These are phyloP conservation scores for Stratiomys singularior DNA, from an alignment of 2,888 invertebrate genomes.

Conservation along the genomic window DNA sequence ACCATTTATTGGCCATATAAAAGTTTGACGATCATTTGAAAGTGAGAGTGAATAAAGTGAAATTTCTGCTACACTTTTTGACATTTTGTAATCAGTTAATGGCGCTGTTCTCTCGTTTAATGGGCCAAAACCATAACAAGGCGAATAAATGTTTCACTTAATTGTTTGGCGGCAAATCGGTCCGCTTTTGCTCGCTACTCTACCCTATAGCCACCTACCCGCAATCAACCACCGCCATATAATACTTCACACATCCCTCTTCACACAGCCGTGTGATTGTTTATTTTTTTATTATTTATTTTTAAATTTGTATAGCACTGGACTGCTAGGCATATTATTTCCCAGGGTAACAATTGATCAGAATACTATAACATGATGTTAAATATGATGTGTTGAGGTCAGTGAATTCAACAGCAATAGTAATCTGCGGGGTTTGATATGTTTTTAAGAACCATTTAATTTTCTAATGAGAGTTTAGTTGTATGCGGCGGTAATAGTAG, in stretches of 20 bases:
- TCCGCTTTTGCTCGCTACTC: not conserved
- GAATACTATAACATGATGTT: not conserved
- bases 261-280: not conserved
- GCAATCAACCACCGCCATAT: not conserved
- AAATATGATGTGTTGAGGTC: not conserved
- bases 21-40: constrained; percentile 52
- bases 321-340: constrained; percentile 7
- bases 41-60: constrained; percentile 50
- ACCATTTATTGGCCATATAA: constrained; percentile 53
- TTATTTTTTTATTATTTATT: constrained; percentile 9
- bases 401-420: constrained; percentile 9
- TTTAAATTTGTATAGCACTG: not conserved
- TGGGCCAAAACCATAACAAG: constrained; percentile 42
- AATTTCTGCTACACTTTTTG: constrained; percentile 48
- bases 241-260: not conserved
- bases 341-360: constrained; percentile 10
- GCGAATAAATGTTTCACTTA: constrained; percentile 34
- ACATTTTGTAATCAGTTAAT: constrained; percentile 49
- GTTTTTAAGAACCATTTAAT: constrained; percentile 18
- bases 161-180: constrained; percentile 33
- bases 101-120: constrained; percentile 32
- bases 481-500: not conserved
- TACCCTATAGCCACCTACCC: no score
- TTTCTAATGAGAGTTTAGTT: constrained; percentile 23
- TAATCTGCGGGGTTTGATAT: not conserved